Percentiles rank a stretch among this genome's conserved stretches.
Conservation (phyloP, 2,797 vertebrate genomes). For the Melanotaenia boesemani region DNA sequence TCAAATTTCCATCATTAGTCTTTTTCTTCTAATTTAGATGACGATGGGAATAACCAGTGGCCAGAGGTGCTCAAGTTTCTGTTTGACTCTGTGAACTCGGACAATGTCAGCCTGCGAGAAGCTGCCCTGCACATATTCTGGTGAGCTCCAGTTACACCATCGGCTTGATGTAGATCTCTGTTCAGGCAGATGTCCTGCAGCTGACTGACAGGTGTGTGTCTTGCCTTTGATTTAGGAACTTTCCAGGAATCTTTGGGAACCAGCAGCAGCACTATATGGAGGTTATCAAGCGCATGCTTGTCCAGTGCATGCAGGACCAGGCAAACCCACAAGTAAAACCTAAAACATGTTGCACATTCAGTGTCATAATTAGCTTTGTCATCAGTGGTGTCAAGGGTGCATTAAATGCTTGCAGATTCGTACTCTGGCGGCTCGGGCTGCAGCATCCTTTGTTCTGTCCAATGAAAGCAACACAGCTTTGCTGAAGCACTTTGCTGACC, state of each 20-base stretch:
- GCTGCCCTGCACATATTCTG: conserved; percentile 98
- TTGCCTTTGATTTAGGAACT: conserved; percentile 86
- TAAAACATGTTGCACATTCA: not conserved
- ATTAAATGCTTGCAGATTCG: conserved; percentile 84
- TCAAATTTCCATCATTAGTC: not conserved
- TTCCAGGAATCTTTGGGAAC: conserved; percentile 98
- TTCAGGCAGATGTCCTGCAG: not conserved
- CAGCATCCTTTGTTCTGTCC: conserved; percentile 93
- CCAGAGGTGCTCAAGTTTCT: conserved; percentile 97
- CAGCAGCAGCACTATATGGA: conserved; percentile 99
- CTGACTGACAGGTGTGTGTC: conserved; percentile 1
- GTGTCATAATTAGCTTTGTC: not conserved
- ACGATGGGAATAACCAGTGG: conserved; percentile 98
- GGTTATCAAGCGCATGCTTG: conserved; percentile 98
- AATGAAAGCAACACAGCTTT: conserved; percentile 94
- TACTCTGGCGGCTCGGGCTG: conserved; percentile 92
- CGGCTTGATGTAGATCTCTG: fast-evolving
- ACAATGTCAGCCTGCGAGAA: conserved; percentile 90
- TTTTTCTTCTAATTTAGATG: conserved; percentile 81
- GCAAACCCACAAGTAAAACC: conserved; percentile 89
- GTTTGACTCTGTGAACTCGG: conserved; percentile 97
- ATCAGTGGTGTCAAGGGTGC: not conserved
- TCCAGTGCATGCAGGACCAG: conserved; percentile 99
- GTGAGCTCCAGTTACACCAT: conserved; percentile 71
- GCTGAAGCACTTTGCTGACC: conserved; percentile 96